Conservation (phyloP, 2,113 vertebrate species). For the Picathartes gymnocephalus region DNA sequence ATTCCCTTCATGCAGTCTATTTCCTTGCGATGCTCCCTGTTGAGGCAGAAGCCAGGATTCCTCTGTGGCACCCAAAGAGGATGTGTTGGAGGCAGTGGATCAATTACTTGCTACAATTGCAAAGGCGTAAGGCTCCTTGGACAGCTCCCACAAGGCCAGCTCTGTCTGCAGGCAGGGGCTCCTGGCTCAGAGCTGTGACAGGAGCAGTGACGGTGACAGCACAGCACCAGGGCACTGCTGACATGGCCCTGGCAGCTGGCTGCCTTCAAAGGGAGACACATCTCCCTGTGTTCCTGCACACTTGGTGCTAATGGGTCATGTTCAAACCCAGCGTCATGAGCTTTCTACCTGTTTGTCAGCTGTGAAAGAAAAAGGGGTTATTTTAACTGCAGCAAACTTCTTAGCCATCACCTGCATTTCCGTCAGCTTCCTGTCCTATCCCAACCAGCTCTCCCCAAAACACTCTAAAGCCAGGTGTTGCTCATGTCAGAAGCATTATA, state of each 20-base stretch:
- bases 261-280: neutral
- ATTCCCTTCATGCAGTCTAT: neutral
- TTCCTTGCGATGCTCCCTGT: neutral
- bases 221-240: neutral
- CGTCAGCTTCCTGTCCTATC: neutral
- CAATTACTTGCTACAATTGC: neutral
- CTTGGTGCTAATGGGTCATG: neutral
- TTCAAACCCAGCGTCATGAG: neutral
- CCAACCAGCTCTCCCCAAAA: neutral
- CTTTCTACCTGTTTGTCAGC: neutral
- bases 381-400: neutral
- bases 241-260: neutral
- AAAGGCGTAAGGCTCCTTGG: neutral
- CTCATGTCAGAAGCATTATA: neutral
- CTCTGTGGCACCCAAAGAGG: neutral
- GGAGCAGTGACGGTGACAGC: neutral
- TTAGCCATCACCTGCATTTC: neutral
- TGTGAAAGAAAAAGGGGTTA: neutral
- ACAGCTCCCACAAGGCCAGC: neutral
- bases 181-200: neutral
- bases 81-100: conserved; percentile 17
- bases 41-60: conserved; percentile 23
- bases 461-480: neutral
- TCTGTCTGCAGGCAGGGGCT: neutral
- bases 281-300: rapidly evolving